phyloP scores from a whole-genome alignment of 92 coral and sea anemone species.

The Porites divaricata region DNA sequence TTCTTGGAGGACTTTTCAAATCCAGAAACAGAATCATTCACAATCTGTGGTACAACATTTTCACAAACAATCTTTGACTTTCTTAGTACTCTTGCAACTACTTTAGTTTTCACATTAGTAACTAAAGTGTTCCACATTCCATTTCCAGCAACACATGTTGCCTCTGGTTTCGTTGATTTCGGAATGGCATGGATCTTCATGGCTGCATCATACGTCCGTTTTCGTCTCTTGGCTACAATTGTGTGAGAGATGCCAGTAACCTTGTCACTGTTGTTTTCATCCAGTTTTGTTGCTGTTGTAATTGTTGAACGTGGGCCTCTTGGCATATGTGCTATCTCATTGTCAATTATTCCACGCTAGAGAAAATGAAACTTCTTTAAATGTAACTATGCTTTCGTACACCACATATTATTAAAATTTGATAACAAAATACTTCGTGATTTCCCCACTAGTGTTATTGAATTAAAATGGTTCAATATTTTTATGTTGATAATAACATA shows the following conservation, averaged over 20 bases:
- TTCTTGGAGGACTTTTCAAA: slow-evolving; percentile 54
- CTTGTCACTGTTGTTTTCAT: slow-evolving; percentile 51
- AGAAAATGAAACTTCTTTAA: too few relatives aligned
- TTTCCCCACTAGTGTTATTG: too few relatives aligned
- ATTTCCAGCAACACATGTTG: slow-evolving; percentile 44
- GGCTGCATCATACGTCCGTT: slow-evolving; percentile 49
- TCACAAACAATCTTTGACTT: slow-evolving; percentile 47
- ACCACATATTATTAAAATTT: too few relatives aligned
- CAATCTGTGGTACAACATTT: slow-evolving; percentile 56
- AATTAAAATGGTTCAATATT: too few relatives aligned
- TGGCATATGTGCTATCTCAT: slow-evolving; percentile 9
- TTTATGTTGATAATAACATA: too few relatives aligned
- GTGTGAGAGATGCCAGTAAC: slow-evolving; percentile 43
- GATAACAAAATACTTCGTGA: too few relatives aligned
- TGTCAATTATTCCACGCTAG: too few relatives aligned
- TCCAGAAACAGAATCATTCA: slow-evolving; percentile 44
- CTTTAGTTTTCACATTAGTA: slow-evolving; percentile 41
- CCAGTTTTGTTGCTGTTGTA: slow-evolving; percentile 37
- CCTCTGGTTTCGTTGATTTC: slow-evolving; percentile 50
- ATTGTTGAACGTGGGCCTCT: slow-evolving; percentile 3
- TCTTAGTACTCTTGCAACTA: slow-evolving; percentile 33
- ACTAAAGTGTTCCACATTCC: slow-evolving; percentile 68
- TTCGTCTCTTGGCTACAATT: slow-evolving; percentile 45
- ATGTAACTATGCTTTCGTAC: too few relatives aligned
- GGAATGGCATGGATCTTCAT: slow-evolving; percentile 43